Evolutionary conservation across 2,888 invertebrate species (phyloP).

Genomic region (Gibbula magus): DNA sequence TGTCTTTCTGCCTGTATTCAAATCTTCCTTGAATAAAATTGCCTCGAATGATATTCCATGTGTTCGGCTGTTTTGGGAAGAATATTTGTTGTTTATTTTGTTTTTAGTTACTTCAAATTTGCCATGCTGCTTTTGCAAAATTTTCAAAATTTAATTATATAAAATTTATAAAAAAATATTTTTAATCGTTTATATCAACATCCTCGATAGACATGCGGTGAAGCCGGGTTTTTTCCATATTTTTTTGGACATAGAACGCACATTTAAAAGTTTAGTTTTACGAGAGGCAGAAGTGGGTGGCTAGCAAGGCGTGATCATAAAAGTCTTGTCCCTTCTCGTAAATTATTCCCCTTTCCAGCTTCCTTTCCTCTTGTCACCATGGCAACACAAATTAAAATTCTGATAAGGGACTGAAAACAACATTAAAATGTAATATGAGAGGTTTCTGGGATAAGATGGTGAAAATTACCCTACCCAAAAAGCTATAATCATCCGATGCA

Average conservation of each 20-base stretch:
- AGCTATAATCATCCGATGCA: slow-evolving; percentile 19
- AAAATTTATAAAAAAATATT: too few species aligned
- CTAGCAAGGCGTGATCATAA: slow-evolving; percentile 36
- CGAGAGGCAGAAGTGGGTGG: not conserved
- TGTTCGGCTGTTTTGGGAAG: not conserved
- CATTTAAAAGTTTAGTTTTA: slow-evolving; percentile 1
- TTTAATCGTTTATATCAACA: too few species aligned
- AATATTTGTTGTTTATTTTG: too few species aligned
- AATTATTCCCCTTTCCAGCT: slow-evolving; percentile 53
- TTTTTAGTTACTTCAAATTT: too few species aligned
- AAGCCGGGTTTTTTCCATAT: not conserved
- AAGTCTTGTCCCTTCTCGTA: slow-evolving; percentile 43
- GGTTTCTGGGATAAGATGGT: slow-evolving; percentile 37
- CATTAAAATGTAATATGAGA: slow-evolving; percentile 58
- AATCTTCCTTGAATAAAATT: slow-evolving; percentile 15
- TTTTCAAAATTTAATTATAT: too few species aligned
- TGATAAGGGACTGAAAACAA: slow-evolving; percentile 59
- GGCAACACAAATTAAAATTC: slow-evolving; percentile 63
- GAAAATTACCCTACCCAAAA: slow-evolving; percentile 26
- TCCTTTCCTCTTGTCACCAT: slow-evolving; percentile 56
- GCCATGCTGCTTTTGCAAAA: too few species aligned
- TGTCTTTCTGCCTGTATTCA: slow-evolving; percentile 8
- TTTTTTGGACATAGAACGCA: not conserved
- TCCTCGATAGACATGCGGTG: too few species aligned
- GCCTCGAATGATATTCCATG: slow-evolving; percentile 1